phyloP scores from a whole-genome alignment of 2,113 vertebrate species.

The Leptosomus discolor region DNA sequence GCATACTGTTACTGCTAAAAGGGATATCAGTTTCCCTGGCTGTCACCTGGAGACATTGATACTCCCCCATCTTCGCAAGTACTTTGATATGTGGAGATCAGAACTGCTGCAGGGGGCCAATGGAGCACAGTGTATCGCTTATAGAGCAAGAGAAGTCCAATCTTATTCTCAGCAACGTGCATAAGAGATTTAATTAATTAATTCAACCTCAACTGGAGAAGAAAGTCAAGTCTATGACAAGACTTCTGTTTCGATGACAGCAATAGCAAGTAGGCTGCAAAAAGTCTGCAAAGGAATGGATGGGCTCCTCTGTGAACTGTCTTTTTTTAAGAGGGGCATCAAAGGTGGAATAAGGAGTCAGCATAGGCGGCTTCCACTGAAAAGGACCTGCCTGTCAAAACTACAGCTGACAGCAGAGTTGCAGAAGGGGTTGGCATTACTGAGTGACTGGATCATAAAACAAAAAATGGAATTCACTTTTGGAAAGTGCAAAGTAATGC shows the following conservation, averaged over 20 bases:
- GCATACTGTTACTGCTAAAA: slow-evolving; percentile 61
- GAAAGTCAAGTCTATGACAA: neutral
- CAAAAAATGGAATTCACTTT: neutral
- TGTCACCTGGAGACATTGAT: slow-evolving; percentile 68
- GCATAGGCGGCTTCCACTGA: neutral
- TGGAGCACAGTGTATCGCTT: neutral
- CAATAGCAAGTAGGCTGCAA: rapidly evolving
- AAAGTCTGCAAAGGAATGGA: neutral
- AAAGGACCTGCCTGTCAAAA: neutral
- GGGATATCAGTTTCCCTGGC: slow-evolving; percentile 54
- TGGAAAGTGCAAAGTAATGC: neutral
- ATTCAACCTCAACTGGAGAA: neutral
- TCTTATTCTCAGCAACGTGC: neutral
- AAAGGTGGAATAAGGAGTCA: neutral
- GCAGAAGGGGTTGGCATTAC: neutral
- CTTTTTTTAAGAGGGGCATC: neutral
- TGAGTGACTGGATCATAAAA: neutral
- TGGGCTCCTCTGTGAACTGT: neutral
- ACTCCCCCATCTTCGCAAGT: slow-evolving; percentile 12
- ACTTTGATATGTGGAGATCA: slow-evolving; percentile 16
- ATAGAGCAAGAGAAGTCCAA: neutral
- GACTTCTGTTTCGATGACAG: neutral
- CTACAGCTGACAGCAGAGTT: neutral
- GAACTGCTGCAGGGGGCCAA: neutral
- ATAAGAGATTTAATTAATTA: neutral